These are phyloP conservation scores for Neogale vison DNA, from an alignment of 2,113 vertebrate genomes.

Conservation along the genomic window DNA sequence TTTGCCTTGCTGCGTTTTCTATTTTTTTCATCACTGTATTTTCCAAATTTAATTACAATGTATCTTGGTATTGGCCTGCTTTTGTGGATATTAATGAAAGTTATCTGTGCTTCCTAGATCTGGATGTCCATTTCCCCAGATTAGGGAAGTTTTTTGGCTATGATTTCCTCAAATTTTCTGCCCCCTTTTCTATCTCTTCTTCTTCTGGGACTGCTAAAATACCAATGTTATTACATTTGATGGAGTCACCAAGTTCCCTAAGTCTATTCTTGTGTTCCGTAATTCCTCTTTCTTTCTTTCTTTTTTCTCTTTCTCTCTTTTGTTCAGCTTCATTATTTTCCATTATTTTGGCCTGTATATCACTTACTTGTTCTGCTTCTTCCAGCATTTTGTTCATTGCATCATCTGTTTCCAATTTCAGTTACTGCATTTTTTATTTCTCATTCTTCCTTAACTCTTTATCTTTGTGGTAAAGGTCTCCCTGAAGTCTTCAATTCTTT, in stretches of 20 bases:
- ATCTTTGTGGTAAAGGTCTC: neutral
- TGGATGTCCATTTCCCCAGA: neutral
- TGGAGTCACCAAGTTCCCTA: neutral
- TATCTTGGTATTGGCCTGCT: neutral
- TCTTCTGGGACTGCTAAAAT: neutral
- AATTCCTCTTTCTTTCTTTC: neutral
- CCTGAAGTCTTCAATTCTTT: neutral
- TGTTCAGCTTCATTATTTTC: neutral
- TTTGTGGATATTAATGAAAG: neutral
- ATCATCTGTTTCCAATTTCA: neutral
- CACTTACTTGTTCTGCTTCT: neutral
- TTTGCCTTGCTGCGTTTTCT: neutral
- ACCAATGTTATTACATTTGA: neutral
- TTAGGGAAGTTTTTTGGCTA: neutral
- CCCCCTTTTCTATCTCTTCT: neutral
- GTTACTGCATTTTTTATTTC: neutral
- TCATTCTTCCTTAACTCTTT: neutral
- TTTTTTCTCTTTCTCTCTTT: neutral
- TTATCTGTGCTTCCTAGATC: neutral
- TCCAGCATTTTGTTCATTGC: neutral
- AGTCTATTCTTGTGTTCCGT: neutral
- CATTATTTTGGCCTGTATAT: neutral
- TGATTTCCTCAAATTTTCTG: neutral
- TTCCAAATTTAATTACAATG: neutral
- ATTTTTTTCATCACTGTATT: neutral